Evolutionary conservation across 2,113 vertebrate genomes (phyloP), one percentile per base, ranked within the genome.

Genomic region (Callocephalon fimbriatum): DNA sequence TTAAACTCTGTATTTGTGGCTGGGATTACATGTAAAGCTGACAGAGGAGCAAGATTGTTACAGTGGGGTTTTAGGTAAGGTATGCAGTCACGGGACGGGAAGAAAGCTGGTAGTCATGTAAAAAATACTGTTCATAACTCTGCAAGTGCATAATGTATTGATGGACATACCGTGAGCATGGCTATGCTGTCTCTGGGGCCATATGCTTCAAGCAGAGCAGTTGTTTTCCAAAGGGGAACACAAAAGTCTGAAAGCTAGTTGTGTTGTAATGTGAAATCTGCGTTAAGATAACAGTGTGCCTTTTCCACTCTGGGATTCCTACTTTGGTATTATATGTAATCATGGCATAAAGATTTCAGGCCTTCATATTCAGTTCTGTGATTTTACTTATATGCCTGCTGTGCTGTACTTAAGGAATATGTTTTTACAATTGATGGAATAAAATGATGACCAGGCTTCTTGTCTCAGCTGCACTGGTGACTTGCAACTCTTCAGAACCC

Each of bases 111-210:
- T 4, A 13, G 35, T 47, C 38, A 0, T 23, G 6, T 32, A 21
- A n/a, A 68, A 59, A 19, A 22, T 58, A 9, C 15, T 7, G 3
- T 14, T 80, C 2, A 0, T 47, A 40, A 7, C 14, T 19, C 19
- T n/a, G 38, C 16, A 2, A 42, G 38, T 17, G 51, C 18, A 0
- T 29, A 8, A 3, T n/a, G 35, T 18, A 3, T 13, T 7, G n/a
- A 5, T 29, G 59, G n/a, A 4, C 31, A 3, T 31, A 23, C 42
- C 2, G 1, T 5, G 85, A 38, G 32, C 4, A 0, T 31, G 51
- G 86, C 48, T 10, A 0, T 12, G 44, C 32, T n/a, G 0, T 26
- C 75, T 53, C 22, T 51, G 78, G 32, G 50, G 40, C 53, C 29
- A 0, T 6, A 5, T 20, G 23, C 71, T 66, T 48, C 81, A n/a